Evolutionary conservation across 1,140 invertebrate genomes (phyloP).

Genomic region (Heliconius eleuchia): DNA sequence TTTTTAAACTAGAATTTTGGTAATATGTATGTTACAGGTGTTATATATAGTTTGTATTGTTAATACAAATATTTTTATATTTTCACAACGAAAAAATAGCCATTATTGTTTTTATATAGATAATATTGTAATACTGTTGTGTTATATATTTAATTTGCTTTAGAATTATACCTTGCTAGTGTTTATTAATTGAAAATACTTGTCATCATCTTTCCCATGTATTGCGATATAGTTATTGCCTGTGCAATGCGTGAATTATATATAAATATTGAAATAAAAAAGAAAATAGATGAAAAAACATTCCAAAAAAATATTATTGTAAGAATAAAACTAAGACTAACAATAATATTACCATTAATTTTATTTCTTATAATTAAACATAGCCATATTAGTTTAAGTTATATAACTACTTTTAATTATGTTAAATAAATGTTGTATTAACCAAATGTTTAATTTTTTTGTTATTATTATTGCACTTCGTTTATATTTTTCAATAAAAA

Average conservation of each 20-base stretch:
- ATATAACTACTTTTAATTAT: not conserved
- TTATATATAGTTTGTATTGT: not conserved
- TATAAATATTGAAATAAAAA: not conserved
- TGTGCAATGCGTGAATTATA: not conserved
- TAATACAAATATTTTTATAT: not conserved
- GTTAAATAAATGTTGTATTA: conserved; percentile 15
- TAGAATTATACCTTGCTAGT: no score
- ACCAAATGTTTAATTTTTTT: conserved; percentile 19
- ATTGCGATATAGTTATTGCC: not conserved
- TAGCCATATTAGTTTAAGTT: conserved; percentile 33
- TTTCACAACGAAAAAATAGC: not conserved
- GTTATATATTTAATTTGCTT: no score
- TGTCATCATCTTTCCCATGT: not conserved
- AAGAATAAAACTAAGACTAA: not conserved
- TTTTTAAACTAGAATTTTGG: no score
- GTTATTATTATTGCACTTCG: not conserved
- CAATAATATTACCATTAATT: conserved; percentile 15
- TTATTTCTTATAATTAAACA: conserved; percentile 8
- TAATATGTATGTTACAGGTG: no score
- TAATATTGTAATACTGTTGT: no score
- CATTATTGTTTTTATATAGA: no score
- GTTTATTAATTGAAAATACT: not conserved
- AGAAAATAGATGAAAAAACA: not conserved
- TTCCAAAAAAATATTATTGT: conserved; percentile 6
- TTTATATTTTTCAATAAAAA: not conserved